These are phyloP conservation scores for Glomeris maerens DNA, from an alignment of 1,140 invertebrate genomes.

Conservation along the genomic window DNA sequence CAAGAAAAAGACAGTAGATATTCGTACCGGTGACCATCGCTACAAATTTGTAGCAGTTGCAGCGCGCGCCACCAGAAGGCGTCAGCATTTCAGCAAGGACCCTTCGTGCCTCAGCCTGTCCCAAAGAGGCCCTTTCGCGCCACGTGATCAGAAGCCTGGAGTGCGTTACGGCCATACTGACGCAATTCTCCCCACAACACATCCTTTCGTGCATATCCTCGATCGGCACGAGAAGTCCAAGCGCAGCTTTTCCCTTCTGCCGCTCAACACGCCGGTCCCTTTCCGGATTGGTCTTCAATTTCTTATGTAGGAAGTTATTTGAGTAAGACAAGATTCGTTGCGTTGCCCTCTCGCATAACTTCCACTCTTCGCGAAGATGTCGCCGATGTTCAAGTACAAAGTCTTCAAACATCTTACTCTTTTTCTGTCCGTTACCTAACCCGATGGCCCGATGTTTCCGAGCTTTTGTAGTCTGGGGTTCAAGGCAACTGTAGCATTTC, in stretches of 20 bases:
- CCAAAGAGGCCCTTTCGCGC: slow-evolving; percentile 22
- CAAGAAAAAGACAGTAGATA: too few species aligned
- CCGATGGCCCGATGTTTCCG: slow-evolving; percentile 17
- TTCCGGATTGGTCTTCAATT: slow-evolving; percentile 26
- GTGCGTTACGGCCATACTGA: slow-evolving; percentile 26
- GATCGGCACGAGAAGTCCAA: slow-evolving; percentile 19
- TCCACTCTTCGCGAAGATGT: slow-evolving; percentile 20
- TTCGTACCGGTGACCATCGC: slow-evolving; percentile 19
- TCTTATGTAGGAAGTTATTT: slow-evolving; percentile 31
- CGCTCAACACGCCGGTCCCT: slow-evolving; percentile 18
- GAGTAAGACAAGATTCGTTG: slow-evolving; percentile 28
- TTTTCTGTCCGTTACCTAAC: slow-evolving; percentile 29
- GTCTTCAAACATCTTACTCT: slow-evolving; percentile 23
- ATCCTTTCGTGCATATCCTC: slow-evolving; percentile 16
- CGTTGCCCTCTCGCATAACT: slow-evolving; percentile 26
- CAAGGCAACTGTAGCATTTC: slow-evolving; percentile 17
- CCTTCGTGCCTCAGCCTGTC: slow-evolving; percentile 26
- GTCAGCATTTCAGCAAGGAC: slow-evolving; percentile 31
- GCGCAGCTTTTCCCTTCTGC: slow-evolving; percentile 21
- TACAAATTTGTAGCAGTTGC: slow-evolving; percentile 28
- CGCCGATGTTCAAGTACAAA: slow-evolving; percentile 24
- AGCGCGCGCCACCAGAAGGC: slow-evolving; percentile 24
- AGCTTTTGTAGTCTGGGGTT: slow-evolving; percentile 1
- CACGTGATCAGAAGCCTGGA: slow-evolving; percentile 23
- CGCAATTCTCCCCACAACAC: slow-evolving; percentile 27